Base-by-base conservation (phyloP, 2,888 invertebrate genomes). In the Chloromyia formosa region DNA sequence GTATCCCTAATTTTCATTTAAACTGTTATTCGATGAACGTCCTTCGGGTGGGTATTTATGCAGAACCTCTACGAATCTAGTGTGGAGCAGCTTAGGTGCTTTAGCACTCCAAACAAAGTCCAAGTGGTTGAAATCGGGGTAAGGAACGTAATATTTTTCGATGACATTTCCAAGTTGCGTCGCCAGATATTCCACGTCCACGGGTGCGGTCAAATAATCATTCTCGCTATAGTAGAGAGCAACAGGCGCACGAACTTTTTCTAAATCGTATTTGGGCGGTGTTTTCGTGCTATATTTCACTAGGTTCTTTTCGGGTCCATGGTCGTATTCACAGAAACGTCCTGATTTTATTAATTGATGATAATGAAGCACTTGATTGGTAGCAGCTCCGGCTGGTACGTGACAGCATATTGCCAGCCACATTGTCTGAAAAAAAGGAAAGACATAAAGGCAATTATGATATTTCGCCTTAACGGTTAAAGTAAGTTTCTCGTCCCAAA, bases 291-390 rank as follows among this genome's bases (percentile, higher is more conserved):
- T 87, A 79, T 92, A 92, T 7, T 80, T 83, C 78, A 83, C 81
- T 49, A 87, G 81, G 81, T 92, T 92, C 56, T 82, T 82, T 4
- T 85, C 77, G 77, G 81, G 78, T 10, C 90, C 90, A 76, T 87
- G 86, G 81, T 91, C 89, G 79, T 88, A 91, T 76, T 89, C 88
- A 16, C 88, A 85, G 81, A 90, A 90, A 1, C 82, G 79, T 0
- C 86, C 86, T 0, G 87, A 87, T 10, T 82, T 80, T 20, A 90
- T 87, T 22, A 89, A 86, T 84, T 94, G 94, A 0, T 87, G 90
- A 81, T 89, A 94, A 83, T 95, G 94, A 4, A 90, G 85, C 5
- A 94, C 82, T 82, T 93, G 93, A 79, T 89, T 88, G 0, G 89
- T 88, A 0, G 93, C 88, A 0, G 90, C 87, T 1, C 93, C 93